Percentiles rank a stretch among this genome's conserved stretches.
These are phyloP conservation scores for Cryptocheilus praepositus DNA, from an alignment of 2,888 invertebrate genomes.

Conservation along the genomic window DNA sequence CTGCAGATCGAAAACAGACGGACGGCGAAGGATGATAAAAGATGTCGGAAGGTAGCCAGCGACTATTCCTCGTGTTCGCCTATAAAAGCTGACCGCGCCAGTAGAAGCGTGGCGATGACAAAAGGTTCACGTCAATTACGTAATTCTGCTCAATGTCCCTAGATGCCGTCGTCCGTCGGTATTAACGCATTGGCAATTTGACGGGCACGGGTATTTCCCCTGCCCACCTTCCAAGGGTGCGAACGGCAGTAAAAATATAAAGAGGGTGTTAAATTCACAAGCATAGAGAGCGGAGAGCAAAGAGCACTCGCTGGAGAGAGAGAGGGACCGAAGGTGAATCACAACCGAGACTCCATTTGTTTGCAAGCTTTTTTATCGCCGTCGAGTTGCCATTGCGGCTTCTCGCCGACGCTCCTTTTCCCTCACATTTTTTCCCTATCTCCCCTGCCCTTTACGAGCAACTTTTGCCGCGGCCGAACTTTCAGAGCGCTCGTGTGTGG, in stretches of 20 bases:
- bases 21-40: constrained; percentile 13
- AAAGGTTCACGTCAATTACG: too few species aligned
- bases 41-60: constrained; percentile 1
- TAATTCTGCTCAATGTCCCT: too few species aligned
- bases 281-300: constrained; percentile 9
- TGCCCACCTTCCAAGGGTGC: constrained; percentile 8
- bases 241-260: constrained; percentile 21
- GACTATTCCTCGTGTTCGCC: neutral
- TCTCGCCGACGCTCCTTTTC: neutral
- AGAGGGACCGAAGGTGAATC: constrained; percentile 3
- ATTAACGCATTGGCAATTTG: too few species aligned
- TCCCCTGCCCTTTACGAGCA: constrained; percentile 9
- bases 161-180: too few species aligned
- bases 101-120: too few species aligned
- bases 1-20: constrained; percentile 33
- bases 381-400: constrained; percentile 29
- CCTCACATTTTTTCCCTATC: neutral
- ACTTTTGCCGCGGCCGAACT: constrained; percentile 8
- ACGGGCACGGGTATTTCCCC: too few species aligned
- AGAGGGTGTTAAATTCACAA: constrained; percentile 39
- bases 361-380: constrained; percentile 28
- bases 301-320: constrained; percentile 22
- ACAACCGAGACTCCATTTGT: constrained; percentile 6
- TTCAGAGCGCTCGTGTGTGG: neutral
- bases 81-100: neutral